Conservation (phyloP, 2,888 invertebrate genomes). For the Helleia helle region DNA sequence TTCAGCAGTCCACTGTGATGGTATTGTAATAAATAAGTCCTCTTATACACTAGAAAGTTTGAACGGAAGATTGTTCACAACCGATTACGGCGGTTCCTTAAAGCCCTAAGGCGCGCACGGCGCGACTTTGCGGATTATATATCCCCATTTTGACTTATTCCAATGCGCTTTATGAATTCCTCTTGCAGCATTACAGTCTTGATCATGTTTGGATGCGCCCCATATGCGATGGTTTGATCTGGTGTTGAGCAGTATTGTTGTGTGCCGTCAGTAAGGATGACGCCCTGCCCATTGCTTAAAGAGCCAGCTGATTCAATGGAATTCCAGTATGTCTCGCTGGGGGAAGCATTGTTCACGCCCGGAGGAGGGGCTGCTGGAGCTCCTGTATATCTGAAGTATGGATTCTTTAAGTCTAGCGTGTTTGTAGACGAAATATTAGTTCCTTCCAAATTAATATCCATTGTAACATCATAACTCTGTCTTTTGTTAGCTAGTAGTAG, state of each 20-base stretch:
- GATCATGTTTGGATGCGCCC: slow-evolving; percentile 61
- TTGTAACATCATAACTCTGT: slow-evolving; percentile 99
- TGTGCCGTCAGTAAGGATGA: slow-evolving; percentile 53
- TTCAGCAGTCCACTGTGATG: slow-evolving; percentile 59
- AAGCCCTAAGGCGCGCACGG: slow-evolving; percentile 67
- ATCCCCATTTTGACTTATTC: slow-evolving; percentile 70
- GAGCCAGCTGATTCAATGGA: slow-evolving; percentile 83
- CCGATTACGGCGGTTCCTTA: slow-evolving; percentile 67
- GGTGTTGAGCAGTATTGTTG: slow-evolving; percentile 59
- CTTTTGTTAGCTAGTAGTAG: slow-evolving; percentile 93
- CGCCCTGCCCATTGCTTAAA: slow-evolving; percentile 56
- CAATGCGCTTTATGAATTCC: slow-evolving; percentile 69
- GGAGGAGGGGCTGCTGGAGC: slow-evolving; percentile 95
- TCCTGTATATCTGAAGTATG: slow-evolving; percentile 97
- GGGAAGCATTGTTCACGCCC: slow-evolving; percentile 90
- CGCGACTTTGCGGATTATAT: slow-evolving; percentile 68
- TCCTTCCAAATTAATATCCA: slow-evolving; percentile 93
- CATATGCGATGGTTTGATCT: slow-evolving; percentile 50
- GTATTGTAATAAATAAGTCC: slow-evolving; percentile 63
- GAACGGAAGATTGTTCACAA: slow-evolving; percentile 67
- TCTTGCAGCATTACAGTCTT: slow-evolving; percentile 71
- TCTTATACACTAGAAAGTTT: slow-evolving; percentile 66
- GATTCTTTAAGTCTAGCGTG: slow-evolving; percentile 97
- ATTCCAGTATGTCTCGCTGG: slow-evolving; percentile 94
- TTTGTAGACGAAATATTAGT: slow-evolving; percentile 86